Evolutionary conservation across 2,113 vertebrate genomes (phyloP), one percentile per base, ranked within the genome.

Genomic region (Xiphorhynchus elegans): DNA sequence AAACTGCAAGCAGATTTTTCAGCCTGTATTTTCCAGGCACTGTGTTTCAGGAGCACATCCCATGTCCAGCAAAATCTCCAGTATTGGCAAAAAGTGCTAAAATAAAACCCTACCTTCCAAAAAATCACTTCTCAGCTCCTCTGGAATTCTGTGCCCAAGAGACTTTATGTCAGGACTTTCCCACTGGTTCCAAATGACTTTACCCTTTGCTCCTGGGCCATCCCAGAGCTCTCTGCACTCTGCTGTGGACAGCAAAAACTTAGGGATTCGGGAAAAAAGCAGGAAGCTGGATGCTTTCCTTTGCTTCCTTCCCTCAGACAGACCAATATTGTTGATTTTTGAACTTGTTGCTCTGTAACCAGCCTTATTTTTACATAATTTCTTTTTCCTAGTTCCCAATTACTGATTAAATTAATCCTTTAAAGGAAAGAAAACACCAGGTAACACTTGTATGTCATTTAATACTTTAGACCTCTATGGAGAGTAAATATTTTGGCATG

Each of bases 141-240:
- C 50, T 24, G 11, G 11, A 19, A 64, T 5, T 8, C 29, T 12
- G 15, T 1, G 29, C 14, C 46, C 21, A 50, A 11, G 0, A 35
- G 74, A 56, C 12, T 56, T 55, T 4, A 6, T 3, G 55, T 19
- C 47, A 35, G 50, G 53, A 7, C 15, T 33, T 28, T 29, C 15
- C 7, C 0, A 60, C 6, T 1, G 2, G 58, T 10, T 49, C 49
- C 26, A 55, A 7, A n/a, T 3, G 26, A 46, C 55, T 56, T 66
- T 19, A 2, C 55, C 37, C 35, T 46, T 29, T 4, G 55, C 12
- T 56, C 13, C 33, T 56, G 55, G 19, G 19, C 33, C 55, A 56
- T 13, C 70, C 46, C 39, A 7, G 33, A 3, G 68, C 37, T 56
- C 28, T 31, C 24, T 7, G 28, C 31, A 9, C 62, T 17, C 24